Conservation (phyloP, 2,113 vertebrate genomes). For the Calcarius ornatus region DNA sequence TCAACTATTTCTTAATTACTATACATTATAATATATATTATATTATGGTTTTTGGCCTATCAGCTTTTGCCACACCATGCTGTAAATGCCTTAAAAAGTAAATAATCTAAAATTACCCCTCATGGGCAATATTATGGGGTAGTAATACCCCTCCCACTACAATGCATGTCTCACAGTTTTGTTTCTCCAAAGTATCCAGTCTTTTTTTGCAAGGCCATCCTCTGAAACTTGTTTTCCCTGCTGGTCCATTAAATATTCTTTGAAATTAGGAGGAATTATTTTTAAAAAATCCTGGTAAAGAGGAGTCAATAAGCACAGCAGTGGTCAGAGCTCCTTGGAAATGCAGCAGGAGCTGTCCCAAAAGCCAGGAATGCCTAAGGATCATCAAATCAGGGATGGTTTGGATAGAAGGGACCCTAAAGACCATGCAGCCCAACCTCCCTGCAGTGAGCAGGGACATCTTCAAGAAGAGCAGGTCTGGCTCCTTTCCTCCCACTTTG, state of each 20-base stretch:
- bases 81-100: no score
- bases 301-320: background rate
- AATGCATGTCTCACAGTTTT: background rate
- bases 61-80: no score
- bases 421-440: background rate
- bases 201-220: background rate
- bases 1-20: no score
- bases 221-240: background rate
- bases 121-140: background rate
- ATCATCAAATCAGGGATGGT: background rate
- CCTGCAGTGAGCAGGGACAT: background rate
- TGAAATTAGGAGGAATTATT: background rate
- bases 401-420: background rate
- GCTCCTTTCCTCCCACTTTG: rapidly evolving
- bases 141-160: background rate
- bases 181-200: background rate
- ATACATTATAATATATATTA: no score
- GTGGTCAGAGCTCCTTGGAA: rapidly evolving
- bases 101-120: no score
- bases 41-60: rapidly evolving
- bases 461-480: rapidly evolving
- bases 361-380: background rate
- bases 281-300: background rate
- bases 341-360: rapidly evolving
- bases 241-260: background rate